Evolutionary conservation across 2,888 invertebrate species (phyloP).

Genomic region (Campopleginae sp.): DNA sequence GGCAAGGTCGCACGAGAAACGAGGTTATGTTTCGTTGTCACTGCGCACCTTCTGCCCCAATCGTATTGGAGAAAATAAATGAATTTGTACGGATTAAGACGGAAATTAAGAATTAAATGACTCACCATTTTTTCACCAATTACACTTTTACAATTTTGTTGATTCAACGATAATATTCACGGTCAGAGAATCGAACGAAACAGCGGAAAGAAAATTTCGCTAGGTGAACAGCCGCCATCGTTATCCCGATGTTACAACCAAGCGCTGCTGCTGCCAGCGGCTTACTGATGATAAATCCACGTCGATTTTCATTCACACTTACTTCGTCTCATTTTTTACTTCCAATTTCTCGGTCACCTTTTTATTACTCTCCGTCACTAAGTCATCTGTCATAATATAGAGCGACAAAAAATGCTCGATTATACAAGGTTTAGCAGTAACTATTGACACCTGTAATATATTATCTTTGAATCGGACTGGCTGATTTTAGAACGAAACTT

Average conservation of each 20-base stretch:
- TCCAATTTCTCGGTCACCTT: not conserved
- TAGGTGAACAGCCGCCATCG: slow-evolving; percentile 80
- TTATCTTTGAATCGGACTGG: too few species aligned
- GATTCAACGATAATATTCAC: slow-evolving; percentile 80
- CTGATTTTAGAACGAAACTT: too few species aligned
- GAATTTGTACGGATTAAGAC: slow-evolving; percentile 24
- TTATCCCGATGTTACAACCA: slow-evolving; percentile 58
- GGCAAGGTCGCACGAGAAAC: slow-evolving; percentile 62
- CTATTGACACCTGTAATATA: too few species aligned
- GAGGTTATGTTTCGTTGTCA: slow-evolving; percentile 64
- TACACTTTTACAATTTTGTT: slow-evolving; percentile 60
- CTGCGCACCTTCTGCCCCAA: slow-evolving; percentile 44
- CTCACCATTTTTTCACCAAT: slow-evolving; percentile 74
- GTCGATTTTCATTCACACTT: not conserved
- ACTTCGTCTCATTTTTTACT: not conserved
- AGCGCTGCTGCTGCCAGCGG: slow-evolving; percentile 34
- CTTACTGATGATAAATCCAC: slow-evolving; percentile 20
- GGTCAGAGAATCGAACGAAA: slow-evolving; percentile 82
- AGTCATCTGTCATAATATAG: not conserved
- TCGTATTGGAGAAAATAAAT: slow-evolving; percentile 8
- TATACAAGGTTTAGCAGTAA: not conserved
- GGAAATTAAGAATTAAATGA: slow-evolving; percentile 7
- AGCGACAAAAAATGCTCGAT: not conserved
- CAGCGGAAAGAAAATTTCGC: slow-evolving; percentile 76
- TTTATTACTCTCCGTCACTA: not conserved